Evolutionary conservation across 2,888 invertebrate genomes (phyloP), one percentile per base, ranked within the genome.

Genomic region (Euplexia lucipara): DNA sequence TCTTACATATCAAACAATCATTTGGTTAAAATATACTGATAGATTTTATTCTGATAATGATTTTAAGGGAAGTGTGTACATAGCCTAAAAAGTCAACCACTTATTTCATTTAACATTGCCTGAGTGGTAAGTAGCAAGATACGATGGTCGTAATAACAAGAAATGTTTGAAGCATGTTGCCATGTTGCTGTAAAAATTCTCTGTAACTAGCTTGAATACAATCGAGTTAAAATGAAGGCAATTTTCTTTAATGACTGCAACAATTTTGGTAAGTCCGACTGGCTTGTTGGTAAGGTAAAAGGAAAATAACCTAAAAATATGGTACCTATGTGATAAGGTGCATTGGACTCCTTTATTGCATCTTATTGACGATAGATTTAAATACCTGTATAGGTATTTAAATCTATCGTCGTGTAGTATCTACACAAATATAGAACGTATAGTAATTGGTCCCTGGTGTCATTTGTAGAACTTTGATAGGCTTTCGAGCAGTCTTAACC

Each of bases 171-270:
- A 61, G 44, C 60, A 66, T 49, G 47, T 45, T 66, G 74, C 81
- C 70, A 66, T 57, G 60, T 63, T 66, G 18, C 56, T 48, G 44
- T 62, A 62, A 58, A 75, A 72, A 75, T 77, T 77, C 73, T 57
- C 66, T 61, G 70, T 67, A 74, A 61, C 53, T 59, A n/a, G 39
- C 48, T 57, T 18, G 39, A 62, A 58, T 64, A 49, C 48, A 37
- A 63, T 61, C 58, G 44, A 45, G 37, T 59, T 61, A 45, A 41
- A 62, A 22, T 39, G 34, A 37, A 49, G 48, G 75, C 41, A 61
- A 75, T 75, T 62, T 78, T 57, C 51, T 70, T 66, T 65, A 66
- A 77, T 76, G 57, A 54, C 35, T 52, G 30, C 18, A 69, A 41
- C 41, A 54, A 0, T 14, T 14, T 26, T 37, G 9, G 10, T 37